phyloP scores from a whole-genome alignment of 2,797 vertebrate genomes.

The Anabacerthia variegaticeps region DNA sequence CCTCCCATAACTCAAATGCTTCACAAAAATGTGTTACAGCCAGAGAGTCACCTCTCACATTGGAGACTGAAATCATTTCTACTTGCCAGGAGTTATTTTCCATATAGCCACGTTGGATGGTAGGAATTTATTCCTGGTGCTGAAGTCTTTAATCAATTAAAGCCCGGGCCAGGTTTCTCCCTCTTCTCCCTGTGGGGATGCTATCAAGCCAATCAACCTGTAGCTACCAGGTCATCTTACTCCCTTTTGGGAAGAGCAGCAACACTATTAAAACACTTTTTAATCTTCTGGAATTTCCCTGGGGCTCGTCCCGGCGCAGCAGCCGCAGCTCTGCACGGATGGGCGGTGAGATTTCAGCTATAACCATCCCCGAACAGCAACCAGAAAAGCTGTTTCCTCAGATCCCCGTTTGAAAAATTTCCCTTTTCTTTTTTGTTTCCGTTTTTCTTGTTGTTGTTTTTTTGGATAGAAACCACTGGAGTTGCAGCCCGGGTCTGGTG shows the following conservation, averaged over 20 bases:
- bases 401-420: neutral
- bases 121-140: slow-evolving; percentile 26
- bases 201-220: slow-evolving; percentile 51
- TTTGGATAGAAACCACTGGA: slow-evolving; percentile 33
- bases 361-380: neutral
- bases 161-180: neutral
- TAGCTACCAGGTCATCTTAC: slow-evolving; percentile 38
- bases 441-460: neutral
- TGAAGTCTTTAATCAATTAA: slow-evolving; percentile 49
- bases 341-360: neutral
- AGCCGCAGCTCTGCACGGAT: neutral
- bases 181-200: neutral
- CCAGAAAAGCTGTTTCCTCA: neutral
- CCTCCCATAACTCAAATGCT: neutral
- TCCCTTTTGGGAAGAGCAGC: slow-evolving; percentile 21
- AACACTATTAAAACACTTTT: slow-evolving; percentile 8
- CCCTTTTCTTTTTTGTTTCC: neutral
- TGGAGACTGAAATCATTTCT: neutral
- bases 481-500: neutral
- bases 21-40: neutral
- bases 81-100: slow-evolving; percentile 48
- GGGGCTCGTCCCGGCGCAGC: accelerated
- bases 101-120: neutral
- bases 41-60: neutral
- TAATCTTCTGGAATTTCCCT: slow-evolving; percentile 24